Base-by-base conservation (phyloP, 2,797 vertebrate species). In the Pseudochirops corinnae region DNA sequence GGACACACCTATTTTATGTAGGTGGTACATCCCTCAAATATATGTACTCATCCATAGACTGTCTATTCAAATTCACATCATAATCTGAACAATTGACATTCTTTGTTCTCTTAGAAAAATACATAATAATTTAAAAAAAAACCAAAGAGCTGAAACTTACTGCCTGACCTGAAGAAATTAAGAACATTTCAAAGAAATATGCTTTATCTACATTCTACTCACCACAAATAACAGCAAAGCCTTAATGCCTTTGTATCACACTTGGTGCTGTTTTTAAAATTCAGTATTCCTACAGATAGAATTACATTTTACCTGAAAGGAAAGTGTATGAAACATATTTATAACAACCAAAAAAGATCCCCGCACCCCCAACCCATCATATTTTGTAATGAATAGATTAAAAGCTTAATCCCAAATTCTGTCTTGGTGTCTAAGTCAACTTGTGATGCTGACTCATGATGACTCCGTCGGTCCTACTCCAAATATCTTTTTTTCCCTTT, bases 271-370 rank as follows among this genome's bases (percentile, higher is more conserved):
- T 96, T 97, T 97, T 95, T 95, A 90, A 93, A 96, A 95, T 97
- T 97, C 91, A 92, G 31, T 94, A 90, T 96, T 98, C 97, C 95
- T 97, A 95, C 97, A 97, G 98, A 97, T 58, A 97, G 97, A 95
- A 98, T 98, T 96, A 97, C 93, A 97, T 98, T 92, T 96, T 95
- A 95, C 60, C 94, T 98, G 97, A 11, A 74, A 97, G 97, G 67
- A 97, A 98, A 98, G 98, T 93, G 93, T 33, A 0, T 98, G 74
- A 97, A 98, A 97, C 74, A 98, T 98, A 98, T 98, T 98, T 96
- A 90, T n/a, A 96, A 97, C 90, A 97, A 96, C 55, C 94, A 92
- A 97, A 97, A 97, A 96, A 39, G 94, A 39, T 96, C 92, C 97
- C 97, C 97, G 53, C 96, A 92, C 56, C 92, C 95, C 39, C 39